Evolutionary conservation across 2,113 vertebrate species (phyloP), one percentile per base, ranked within the genome.

Genomic region (Upupa epops): DNA sequence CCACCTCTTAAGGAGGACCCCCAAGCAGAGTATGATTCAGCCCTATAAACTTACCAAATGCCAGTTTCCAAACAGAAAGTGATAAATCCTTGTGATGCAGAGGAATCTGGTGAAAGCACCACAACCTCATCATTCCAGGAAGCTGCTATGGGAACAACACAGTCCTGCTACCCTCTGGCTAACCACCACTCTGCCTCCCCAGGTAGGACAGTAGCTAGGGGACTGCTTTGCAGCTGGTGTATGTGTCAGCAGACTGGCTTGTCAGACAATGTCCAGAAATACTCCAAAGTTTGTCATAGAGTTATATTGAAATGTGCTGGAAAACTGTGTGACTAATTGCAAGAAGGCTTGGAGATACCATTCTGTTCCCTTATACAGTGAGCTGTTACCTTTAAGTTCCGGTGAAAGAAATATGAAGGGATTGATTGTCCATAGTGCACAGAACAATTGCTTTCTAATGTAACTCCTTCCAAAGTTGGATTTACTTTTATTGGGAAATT

Each of bases 121-220:
- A 31, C 59, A 48, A 45, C 17, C 16, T 56, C 42, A 17, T 22
- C 2, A 1, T 32, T 16, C 40, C 5, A 0, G 26, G 31, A 28
- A 66, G 56, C 46, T 71, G 36, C 24, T 1, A 0, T n/a, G 26
- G 1, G 0, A 16, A 18, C 51, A 46, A 60, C 45, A 46, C 34
- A 32, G 29, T 20, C 11, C 22, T 1, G 1, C 8, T 25, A n/a
- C 8, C n/a, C 1, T 0, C 42, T 19, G 40, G 7, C 19, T 42
- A 0, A 1, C 21, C 54, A 16, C n/a, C 0, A 0, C 40, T 26
- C 52, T 55, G 42, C 25, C 25, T 71, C 40, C 51, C 28, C 56
- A 52, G 28, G n/a, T 65, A 42, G 64, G 26, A 56, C 37, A 60
- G 56, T 8, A 2, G 51, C 46, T 68, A 49, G 40, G 34, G 70